These are phyloP conservation scores for Campodea augens DNA, from an alignment of 1,140 invertebrate species.

Conservation along the genomic window DNA sequence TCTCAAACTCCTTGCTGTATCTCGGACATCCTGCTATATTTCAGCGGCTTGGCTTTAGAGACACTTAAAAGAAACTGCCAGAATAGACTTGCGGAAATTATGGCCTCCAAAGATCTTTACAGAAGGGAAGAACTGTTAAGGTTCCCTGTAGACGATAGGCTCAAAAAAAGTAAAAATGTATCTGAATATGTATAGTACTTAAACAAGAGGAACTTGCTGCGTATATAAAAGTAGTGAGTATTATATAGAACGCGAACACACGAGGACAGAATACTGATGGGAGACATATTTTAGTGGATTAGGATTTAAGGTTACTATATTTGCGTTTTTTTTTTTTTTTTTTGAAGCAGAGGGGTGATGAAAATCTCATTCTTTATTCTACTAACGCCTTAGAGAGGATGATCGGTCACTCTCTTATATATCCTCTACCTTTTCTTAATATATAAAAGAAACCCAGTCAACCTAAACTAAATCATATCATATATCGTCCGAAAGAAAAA, in stretches of 20 bases:
- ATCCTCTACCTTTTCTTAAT: too few relatives aligned
- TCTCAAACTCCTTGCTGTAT: not conserved
- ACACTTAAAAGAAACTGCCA: constrained; percentile 1
- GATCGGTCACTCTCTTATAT: too few relatives aligned
- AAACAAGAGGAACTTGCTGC: not conserved
- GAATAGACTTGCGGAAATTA: not conserved
- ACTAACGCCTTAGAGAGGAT: too few relatives aligned
- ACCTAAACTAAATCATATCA: too few relatives aligned
- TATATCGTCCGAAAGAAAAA: too few relatives aligned
- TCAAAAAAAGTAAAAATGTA: not conserved
- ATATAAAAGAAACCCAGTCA: too few relatives aligned
- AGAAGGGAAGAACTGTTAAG: not conserved
- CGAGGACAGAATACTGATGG: not conserved
- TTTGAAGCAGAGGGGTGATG: too few relatives aligned
- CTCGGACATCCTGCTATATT: not conserved
- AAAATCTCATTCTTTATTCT: too few relatives aligned
- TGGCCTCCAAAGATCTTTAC: not conserved
- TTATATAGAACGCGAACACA: not conserved
- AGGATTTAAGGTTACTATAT: not conserved
- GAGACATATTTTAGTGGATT: not conserved
- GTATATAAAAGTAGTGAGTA: not conserved
- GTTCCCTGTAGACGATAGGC: not conserved
- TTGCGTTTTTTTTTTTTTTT: not conserved
- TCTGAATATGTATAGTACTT: not conserved
- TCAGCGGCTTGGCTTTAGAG: not conserved